Base-by-base conservation (phyloP, 2,888 invertebrate genomes). In the Cloeon dipterum region DNA sequence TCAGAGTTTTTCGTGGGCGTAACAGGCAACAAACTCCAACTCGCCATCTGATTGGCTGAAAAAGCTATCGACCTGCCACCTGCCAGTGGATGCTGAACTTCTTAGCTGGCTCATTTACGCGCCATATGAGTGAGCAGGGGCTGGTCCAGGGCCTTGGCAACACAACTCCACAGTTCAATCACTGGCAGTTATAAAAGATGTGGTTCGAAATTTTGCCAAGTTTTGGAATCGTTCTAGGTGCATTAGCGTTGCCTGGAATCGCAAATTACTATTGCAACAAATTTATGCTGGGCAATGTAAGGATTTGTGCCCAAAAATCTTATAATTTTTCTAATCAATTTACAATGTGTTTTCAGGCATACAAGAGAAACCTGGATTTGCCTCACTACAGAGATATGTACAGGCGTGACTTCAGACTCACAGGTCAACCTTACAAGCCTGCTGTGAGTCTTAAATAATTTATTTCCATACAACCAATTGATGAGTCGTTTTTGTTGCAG, bases 151-250 rank as follows among this genome's bases (percentile, higher is more conserved):
- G n/a, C n/a, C n/a, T n/a, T n/a, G n/a, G n/a, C n/a, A n/a, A n/a
- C n/a, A n/a, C n/a, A n/a, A n/a, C n/a, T n/a, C n/a, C n/a, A n/a
- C n/a, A n/a, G n/a, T n/a, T n/a, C n/a, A n/a, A n/a, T n/a, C n/a
- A 8, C 3, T 3, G 3, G 14, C 19, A 2, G 19, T 19, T n/a
- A n/a, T n/a, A n/a, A 19, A 41, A 46, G 52, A 75, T 75, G 74
- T 75, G 74, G 75, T 74, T 69, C 55, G 74, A 75, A 66, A 66
- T 74, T 52, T 48, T 74, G 46, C 74, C 74, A 11, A 62, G 67
- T 47, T 63, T 65, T 42, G 60, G 58, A 42, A 68, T 74, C 42
- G 65, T 74, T 37, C 57, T 63, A 32, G 67, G 60, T 26, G 66
- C 60, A 2, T 38, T 74, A 44, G 64, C 67, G 13, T 45, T 72